Conservation (phyloP, 2,113 vertebrate genomes). For the Zosterops borbonicus region DNA sequence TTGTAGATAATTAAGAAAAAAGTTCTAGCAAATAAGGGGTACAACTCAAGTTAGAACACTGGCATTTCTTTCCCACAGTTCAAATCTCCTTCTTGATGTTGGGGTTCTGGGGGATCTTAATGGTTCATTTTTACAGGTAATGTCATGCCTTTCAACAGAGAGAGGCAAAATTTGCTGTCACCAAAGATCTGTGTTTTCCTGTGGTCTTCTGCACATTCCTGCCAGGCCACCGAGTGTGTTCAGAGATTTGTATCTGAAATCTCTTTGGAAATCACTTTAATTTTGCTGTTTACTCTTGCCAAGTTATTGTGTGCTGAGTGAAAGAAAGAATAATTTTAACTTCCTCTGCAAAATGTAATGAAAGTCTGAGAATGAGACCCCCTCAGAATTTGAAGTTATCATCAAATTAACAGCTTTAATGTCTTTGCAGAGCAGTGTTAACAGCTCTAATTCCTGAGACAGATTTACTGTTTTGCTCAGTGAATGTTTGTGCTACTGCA, state of each 20-base stretch:
- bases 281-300: neutral
- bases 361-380: neutral
- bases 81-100: neutral
- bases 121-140: neutral
- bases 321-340: neutral
- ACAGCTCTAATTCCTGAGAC: neutral
- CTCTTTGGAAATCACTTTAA: neutral
- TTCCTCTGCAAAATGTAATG: neutral
- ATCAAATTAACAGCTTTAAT: neutral
- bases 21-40: neutral
- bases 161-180: neutral
- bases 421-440: neutral
- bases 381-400: neutral
- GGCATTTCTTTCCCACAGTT: neutral
- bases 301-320: neutral
- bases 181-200: neutral
- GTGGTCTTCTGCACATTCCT: neutral
- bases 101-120: neutral
- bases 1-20: neutral
- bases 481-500: neutral
- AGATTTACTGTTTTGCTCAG: neutral
- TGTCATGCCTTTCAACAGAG: neutral
- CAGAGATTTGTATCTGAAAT: neutral
- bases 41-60: neutral
- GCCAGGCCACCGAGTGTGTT: neutral